These are phyloP conservation scores for Gortyna flavago DNA, from an alignment of 2,888 invertebrate genomes.

Conservation along the genomic window DNA sequence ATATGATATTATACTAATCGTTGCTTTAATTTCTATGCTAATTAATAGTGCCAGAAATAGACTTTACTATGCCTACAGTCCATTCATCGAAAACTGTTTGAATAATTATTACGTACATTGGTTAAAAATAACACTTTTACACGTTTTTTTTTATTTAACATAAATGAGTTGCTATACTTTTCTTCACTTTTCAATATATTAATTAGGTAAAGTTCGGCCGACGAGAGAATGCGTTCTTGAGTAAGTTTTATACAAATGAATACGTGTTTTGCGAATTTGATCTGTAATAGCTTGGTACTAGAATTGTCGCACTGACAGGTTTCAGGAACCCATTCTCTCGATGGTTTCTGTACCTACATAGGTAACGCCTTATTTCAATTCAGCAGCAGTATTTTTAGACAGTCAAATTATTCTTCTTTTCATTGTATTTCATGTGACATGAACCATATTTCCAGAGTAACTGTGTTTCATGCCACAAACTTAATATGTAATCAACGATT, in stretches of 20 bases:
- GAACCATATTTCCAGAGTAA: too few relatives aligned
- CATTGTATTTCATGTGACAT: background rate
- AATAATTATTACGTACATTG: background rate
- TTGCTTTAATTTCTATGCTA: conserved; percentile 18
- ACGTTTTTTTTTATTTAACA: too few relatives aligned
- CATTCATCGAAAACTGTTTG: background rate
- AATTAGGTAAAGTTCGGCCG: background rate
- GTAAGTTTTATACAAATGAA: background rate
- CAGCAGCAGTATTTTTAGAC: background rate
- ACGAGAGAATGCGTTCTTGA: background rate
- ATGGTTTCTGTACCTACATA: too few relatives aligned
- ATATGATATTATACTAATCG: background rate
- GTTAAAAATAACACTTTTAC: background rate
- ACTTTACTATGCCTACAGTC: background rate
- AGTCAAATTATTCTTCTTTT: background rate
- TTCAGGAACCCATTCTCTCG: background rate
- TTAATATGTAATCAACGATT: background rate
- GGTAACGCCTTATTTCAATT: background rate
- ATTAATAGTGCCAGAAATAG: background rate
- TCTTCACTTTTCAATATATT: background rate
- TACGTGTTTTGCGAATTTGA: background rate
- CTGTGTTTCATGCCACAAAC: too few relatives aligned
- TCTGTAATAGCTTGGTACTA: background rate
- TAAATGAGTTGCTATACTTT: background rate
- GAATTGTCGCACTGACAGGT: background rate